Base-by-base conservation (phyloP, 2,888 invertebrate genomes). In the Dusona sp. region DNA sequence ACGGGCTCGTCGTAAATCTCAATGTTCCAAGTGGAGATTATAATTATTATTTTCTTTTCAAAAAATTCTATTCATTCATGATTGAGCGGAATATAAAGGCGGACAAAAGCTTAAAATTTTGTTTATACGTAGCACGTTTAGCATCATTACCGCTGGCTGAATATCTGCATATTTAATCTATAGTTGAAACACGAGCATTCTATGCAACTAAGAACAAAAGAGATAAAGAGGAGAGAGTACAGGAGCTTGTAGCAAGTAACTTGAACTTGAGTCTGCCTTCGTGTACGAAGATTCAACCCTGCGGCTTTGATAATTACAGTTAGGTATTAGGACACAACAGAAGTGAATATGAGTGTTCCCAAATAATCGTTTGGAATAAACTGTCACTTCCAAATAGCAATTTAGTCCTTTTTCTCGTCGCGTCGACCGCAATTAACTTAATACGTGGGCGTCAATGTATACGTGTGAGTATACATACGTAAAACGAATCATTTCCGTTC, bases 401-500 rank as follows among this genome's bases (percentile, higher is more conserved):
- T 61, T 29, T 16, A 29, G 29, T 61, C 61, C 16, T 61, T 61
- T 61, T 61, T 29, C 61, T 16, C 42, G 68, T 42, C 22, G 25
- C 7, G 68, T 42, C 42, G 68, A 25, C 42, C 42, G 25, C 25
- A 42, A 13, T 25, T 13, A 16, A 42, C 68, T 36, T n/a, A 22
- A 36, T n/a, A 38, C 65, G 38, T 36, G 42, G 16, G 2, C 19
- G 75, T 73, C 72, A 54, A 67, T 33, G 48, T 36, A 36, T 33
- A 36, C 33, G 19, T 22, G 29, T 42, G 29, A 4, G 54, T 67
- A 57, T 79, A 73, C 16, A 45, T 16, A 42, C 16, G 42, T 45
- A 75, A 29, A 61, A 74, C 75, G 70, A 65, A 45, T 70, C 67
- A 74, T 85, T 89, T 67, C 88, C 84, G 45, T 88, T 83, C 88